Evolutionary conservation across 2,888 invertebrate genomes (phyloP), one percentile per base, ranked within the genome.

Genomic region (Cryptocheilus praepositus): DNA sequence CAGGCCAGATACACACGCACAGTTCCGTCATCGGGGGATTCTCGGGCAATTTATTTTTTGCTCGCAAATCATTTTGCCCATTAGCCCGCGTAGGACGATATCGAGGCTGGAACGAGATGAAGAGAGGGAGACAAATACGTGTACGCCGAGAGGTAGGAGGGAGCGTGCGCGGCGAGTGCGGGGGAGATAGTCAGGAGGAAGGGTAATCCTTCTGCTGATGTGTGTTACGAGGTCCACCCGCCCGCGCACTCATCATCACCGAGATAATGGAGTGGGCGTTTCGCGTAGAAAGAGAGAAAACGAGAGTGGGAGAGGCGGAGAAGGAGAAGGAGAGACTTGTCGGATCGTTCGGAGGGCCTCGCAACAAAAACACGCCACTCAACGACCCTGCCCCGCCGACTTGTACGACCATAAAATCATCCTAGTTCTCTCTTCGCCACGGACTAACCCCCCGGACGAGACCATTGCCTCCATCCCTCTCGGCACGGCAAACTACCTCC

Each of bases 191-290:
- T 43, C 51, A 13, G 59, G 76, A 70, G 78, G 77, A 76, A 79
- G 80, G 79, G 81, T 83, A 83, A 83, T 84, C 80, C 80, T 79
- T 71, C 62, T 59, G 77, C 77, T 81, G 83, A 86, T 85, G 84
- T 83, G 83, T 83, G 83, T 83, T 84, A 84, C 83, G 81, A 82
- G 84, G 82, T 77, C 79, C 77, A 83, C 77, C 85, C 86, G 85
- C 86, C 83, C 85, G 85, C 87, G 87, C 86, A 86, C 87, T 88
- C 86, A 85, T 87, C 88, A 87, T 86, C 87, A 81, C 85, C 81
- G 81, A 81, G 87, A 86, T 88, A 88, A 88, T 88, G 84, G 87
- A 85, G 86, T 87, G 83, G 88, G 88, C 88, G 87, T 81, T 86
- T 74, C 85, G 74, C 81, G 74, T 79, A 82, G 81, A 73, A 11